Percentiles rank a stretch among this genome's conserved stretches.
phyloP scores from a whole-genome alignment of 2,797 vertebrate genomes.

The Hydrocynus forskahlii region DNA sequence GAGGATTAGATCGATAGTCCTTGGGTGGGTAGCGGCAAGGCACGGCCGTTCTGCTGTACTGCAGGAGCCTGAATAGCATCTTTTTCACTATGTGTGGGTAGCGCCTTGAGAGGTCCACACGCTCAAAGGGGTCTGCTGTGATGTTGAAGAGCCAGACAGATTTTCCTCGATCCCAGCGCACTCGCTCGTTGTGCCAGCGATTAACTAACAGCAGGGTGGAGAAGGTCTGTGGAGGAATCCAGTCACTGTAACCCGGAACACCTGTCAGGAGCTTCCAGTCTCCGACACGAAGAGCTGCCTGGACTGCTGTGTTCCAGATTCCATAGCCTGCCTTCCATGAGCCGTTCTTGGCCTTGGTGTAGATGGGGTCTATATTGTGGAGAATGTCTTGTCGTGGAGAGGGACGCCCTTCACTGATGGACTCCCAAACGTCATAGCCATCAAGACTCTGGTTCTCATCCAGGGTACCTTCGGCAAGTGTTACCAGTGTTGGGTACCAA shows the following conservation, averaged over 20 bases:
- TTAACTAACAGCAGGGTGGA: constrained; percentile 84
- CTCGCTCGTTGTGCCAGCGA: constrained; percentile 89
- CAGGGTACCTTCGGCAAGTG: constrained; percentile 88
- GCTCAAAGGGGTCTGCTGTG: constrained; percentile 92
- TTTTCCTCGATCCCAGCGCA: constrained; percentile 87
- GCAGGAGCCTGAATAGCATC: constrained; percentile 85
- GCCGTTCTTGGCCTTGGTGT: constrained; percentile 91
- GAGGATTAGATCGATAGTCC: constrained; percentile 93
- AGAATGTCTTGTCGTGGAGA: constrained; percentile 94
- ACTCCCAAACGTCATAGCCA: constrained; percentile 95
- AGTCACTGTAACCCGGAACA: constrained; percentile 92
- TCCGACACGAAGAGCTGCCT: constrained; percentile 90
- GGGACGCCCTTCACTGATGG: constrained; percentile 91
- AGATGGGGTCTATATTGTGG: constrained; percentile 97
- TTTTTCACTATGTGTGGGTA: constrained; percentile 91
- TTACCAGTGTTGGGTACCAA: constrained; percentile 95
- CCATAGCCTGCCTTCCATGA: constrained; percentile 94
- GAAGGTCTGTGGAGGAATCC: constrained; percentile 96
- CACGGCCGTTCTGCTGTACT: constrained; percentile 91
- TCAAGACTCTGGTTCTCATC: constrained; percentile 90
- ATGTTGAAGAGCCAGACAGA: constrained; percentile 98
- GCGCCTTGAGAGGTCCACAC: constrained; percentile 87
- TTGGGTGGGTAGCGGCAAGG: constrained; percentile 92
- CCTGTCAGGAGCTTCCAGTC: constrained; percentile 97
- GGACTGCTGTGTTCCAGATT: constrained; percentile 94